Evolutionary conservation across 2,797 vertebrate genomes (phyloP).

Genomic region (Saguinus oedipus): DNA sequence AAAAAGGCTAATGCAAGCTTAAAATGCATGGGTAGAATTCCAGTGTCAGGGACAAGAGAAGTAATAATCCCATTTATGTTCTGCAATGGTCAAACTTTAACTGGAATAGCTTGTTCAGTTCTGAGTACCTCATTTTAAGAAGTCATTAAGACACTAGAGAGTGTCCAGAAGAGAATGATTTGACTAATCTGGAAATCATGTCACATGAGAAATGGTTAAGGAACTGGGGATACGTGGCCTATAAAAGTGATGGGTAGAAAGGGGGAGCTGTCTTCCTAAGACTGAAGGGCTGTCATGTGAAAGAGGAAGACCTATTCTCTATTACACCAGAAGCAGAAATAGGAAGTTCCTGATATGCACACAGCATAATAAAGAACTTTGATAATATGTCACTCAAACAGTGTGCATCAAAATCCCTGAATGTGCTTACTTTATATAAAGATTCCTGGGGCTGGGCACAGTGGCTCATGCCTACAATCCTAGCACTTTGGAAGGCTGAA

Average conservation of each 20-base stretch:
- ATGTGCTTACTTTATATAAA: not conserved
- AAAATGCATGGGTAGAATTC: conserved; percentile 12
- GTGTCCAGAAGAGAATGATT: not conserved
- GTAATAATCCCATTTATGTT: conserved; percentile 46
- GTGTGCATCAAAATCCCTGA: not conserved
- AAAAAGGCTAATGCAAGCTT: not conserved
- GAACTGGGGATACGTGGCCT: not conserved
- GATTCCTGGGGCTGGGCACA: not conserved
- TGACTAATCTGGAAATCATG: not conserved
- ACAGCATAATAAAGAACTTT: not conserved
- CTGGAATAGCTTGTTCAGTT: not conserved
- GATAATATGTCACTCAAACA: not conserved
- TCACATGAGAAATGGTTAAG: conserved; percentile 2
- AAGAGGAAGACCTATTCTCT: not conserved
- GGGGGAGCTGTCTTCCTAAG: not conserved
- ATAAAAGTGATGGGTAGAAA: not conserved
- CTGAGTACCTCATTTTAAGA: conserved; percentile 16
- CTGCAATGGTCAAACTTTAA: conserved; percentile 18
- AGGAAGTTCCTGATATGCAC: not conserved
- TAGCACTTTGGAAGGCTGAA: not conserved
- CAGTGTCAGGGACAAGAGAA: not conserved
- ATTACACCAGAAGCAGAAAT: not conserved
- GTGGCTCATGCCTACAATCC: not conserved
- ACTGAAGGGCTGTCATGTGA: not conserved
- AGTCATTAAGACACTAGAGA: not conserved